Base-by-base conservation (phyloP, 2,797 vertebrate species). In the Tapera naevia region DNA sequence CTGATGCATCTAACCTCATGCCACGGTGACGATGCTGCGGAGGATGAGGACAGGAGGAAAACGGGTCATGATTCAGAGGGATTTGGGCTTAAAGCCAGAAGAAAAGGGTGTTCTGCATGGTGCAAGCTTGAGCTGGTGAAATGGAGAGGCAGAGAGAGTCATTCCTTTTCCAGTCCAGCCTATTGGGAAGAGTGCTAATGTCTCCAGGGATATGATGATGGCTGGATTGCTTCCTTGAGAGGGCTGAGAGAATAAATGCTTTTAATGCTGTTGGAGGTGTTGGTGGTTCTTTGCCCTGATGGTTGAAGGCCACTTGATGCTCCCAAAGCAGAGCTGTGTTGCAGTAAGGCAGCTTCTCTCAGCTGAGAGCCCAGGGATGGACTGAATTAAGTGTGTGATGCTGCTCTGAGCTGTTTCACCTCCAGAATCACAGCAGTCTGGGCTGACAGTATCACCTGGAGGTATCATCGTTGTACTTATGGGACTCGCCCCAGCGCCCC, bases 281-380 rank as follows among this genome's bases (percentile, higher is more conserved):
- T 16, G 25, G 28, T 50, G 41, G n/a, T 11, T 71, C 56, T 58
- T 79, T 17, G 32, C 19, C 39, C 39, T 21, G 43, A 8, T 30
- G 66, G 48, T 50, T 73, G 72, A 33, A 58, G 61, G n/a, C n/a
- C 0, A 0, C 56, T 37, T 1, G 0, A 37, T 9, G 30, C 54
- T 90, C 45, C 56, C 51, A 21, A 54, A 60, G 51, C 57, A 33
- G 27, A 48, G 39, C 17, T 17, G 16, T 0, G 2, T 14, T 10
- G 8, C 14, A 45, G 4, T 5, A 15, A 64, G 32, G 16, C 23
- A 27, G 9, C 15, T 43, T 70, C 17, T 39, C 13, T 46, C 35
- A 39, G 22, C n/a, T 2, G 1, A n/a, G 45, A 75, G 5, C 28
- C 19, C n/a, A 10, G 12, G 11, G n/a, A 7, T 18, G 30, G 25